A percentile compares a stretch with the other conserved stretches of the same genome.
phyloP scores from a whole-genome alignment of 35 echinoderm and acorn worm genomes.

The Heliocidaris tuberculata region DNA sequence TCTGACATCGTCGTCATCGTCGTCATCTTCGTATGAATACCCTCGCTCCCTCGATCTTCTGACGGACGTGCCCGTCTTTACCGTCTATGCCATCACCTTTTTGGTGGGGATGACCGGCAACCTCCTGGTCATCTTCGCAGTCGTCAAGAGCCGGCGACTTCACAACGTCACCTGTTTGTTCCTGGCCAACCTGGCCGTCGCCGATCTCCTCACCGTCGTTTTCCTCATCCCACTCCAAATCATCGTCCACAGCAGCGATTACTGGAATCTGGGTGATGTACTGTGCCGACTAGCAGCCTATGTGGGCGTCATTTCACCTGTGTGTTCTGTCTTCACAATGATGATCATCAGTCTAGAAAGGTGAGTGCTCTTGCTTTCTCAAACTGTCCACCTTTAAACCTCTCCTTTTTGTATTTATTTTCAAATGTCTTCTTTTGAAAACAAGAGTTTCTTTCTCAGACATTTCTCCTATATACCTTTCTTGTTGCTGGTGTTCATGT shows the following conservation, averaged over 20 bases:
- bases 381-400: neutral
- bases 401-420: neutral
- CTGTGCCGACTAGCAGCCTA: conserved; percentile 67
- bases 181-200: conserved; percentile 75
- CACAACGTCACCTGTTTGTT: conserved; percentile 81
- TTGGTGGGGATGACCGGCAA: conserved; percentile 74
- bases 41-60: neutral
- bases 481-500: too few relatives aligned
- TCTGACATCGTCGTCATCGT: neutral
- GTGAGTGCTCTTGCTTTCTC: conserved; percentile 37
- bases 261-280: conserved; percentile 66
- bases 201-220: conserved; percentile 69
- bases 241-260: conserved; percentile 21
- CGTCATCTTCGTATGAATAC: neutral
- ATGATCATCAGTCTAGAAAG: conserved; percentile 81
- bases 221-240: conserved; percentile 64
- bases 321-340: conserved; percentile 87
- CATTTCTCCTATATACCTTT: too few relatives aligned
- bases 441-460: neutral
- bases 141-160: conserved; percentile 66
- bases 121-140: conserved; percentile 71
- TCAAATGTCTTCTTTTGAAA: neutral
- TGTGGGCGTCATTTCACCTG: conserved; percentile 59
- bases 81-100: conserved; percentile 66
- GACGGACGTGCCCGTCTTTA: conserved; percentile 32